Conservation (phyloP, 2,797 vertebrate species). For the Cyclura pinguis region DNA sequence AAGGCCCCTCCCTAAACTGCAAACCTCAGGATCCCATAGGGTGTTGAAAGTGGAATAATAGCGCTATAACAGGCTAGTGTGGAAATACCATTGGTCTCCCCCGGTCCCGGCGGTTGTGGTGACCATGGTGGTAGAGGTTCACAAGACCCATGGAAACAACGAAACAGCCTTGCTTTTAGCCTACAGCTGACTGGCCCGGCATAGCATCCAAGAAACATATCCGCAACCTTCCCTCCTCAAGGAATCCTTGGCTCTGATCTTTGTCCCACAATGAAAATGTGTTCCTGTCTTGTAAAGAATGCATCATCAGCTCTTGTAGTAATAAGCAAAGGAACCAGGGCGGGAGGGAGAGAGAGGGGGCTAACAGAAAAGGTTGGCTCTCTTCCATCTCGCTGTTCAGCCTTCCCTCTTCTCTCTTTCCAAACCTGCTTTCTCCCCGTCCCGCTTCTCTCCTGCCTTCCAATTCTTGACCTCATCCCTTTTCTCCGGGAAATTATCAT, state of each 20-base stretch:
- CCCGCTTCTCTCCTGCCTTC: constrained; percentile 26
- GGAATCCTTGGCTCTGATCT: constrained; percentile 18
- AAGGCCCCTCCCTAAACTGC: too few relatives aligned
- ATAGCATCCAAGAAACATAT: background rate
- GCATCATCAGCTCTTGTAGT: constrained; percentile 7
- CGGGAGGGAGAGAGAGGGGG: background rate
- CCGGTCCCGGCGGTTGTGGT: background rate
- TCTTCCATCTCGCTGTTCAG: background rate
- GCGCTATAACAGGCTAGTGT: too few relatives aligned
- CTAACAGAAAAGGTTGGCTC: constrained; percentile 27
- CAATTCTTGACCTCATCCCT: constrained; percentile 15
- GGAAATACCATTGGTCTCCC: too few relatives aligned
- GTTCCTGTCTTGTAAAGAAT: constrained; percentile 29
- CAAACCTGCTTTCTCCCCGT: constrained; percentile 14
- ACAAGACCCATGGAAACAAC: too few relatives aligned
- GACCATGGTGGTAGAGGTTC: too few relatives aligned
- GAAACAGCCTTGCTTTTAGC: background rate
- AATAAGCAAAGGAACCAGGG: background rate
- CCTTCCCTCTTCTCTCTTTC: constrained; percentile 22
- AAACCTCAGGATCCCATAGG: too few relatives aligned
- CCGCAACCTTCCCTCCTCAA: constrained; percentile 13
- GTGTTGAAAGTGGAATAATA: too few relatives aligned
- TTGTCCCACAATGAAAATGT: constrained; percentile 1
- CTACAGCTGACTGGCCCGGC: constrained; percentile 6
- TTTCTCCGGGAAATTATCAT: background rate